Conservation (phyloP, 2,888 invertebrate species). For the Chouioia cunea region DNA sequence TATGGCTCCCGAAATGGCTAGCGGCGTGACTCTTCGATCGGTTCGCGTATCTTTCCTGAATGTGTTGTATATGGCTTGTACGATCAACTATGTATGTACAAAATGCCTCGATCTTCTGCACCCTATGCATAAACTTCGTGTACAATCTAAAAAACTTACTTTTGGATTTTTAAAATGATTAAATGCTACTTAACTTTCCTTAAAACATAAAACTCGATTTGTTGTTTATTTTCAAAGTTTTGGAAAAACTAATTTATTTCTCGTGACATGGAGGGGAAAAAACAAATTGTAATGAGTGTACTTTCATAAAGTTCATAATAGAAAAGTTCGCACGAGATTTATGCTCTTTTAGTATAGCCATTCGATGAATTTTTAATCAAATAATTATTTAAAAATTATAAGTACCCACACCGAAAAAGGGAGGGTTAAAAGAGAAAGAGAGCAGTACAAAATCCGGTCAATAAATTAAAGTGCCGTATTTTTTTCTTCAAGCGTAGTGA, state of each 20-base stretch:
- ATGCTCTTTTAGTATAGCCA: conserved; percentile 23
- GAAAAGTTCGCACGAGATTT: neutral
- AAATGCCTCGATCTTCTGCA: neutral
- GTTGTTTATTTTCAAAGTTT: no score
- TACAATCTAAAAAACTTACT: no score
- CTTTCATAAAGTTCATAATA: no score
- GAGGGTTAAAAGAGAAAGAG: conserved; percentile 36
- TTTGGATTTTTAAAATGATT: no score
- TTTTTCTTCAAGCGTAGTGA: conserved; percentile 42
- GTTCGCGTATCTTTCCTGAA: conserved; percentile 50
- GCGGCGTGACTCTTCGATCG: conserved; percentile 57
- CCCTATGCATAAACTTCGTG: no score
- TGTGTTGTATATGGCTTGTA: neutral
- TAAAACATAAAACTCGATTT: no score
- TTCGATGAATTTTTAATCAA: conserved; percentile 42
- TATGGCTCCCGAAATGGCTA: conserved; percentile 61
- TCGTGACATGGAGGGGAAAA: no score
- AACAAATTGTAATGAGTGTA: no score
- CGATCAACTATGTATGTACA: neutral
- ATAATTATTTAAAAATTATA: conserved; percentile 36
- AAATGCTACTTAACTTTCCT: no score
- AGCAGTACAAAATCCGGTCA: conserved; percentile 7
- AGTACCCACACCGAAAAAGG: conserved; percentile 11
- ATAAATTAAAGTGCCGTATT: conserved; percentile 45
- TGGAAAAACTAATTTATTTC: no score